phyloP scores from a whole-genome alignment of 2,113 vertebrate species.

The Tyto alba region DNA sequence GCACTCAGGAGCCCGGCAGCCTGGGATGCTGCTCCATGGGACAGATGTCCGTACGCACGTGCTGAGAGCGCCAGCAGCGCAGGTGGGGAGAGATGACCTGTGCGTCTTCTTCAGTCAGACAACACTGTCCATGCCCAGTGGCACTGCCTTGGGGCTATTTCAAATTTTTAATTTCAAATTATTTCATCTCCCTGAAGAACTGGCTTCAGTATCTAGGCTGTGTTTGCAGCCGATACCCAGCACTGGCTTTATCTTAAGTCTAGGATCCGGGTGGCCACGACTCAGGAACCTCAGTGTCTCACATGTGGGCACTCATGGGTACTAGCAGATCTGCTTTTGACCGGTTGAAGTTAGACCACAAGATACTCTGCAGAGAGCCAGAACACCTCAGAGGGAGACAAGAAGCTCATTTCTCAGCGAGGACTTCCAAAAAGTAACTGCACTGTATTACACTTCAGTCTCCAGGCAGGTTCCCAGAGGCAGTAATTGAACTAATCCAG shows the following conservation, averaged over 20 bases:
- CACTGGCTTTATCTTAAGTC: background rate
- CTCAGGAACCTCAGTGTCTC: background rate
- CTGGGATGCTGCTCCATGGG: background rate
- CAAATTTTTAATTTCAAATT: background rate
- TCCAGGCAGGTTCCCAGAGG: background rate
- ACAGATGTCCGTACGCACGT: accelerated
- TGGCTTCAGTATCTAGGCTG: background rate
- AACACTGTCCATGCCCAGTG: background rate
- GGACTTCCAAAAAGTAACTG: background rate
- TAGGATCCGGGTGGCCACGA: accelerated
- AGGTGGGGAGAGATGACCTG: background rate
- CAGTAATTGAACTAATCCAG: background rate
- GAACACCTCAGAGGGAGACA: background rate
- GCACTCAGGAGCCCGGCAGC: background rate
- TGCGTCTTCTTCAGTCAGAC: background rate
- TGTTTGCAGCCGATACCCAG: background rate
- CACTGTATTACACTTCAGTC: background rate
- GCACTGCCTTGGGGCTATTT: background rate
- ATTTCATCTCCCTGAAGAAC: background rate
- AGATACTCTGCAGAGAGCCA: background rate
- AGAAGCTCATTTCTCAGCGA: background rate
- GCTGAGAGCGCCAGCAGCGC: background rate
- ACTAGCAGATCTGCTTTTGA: background rate
- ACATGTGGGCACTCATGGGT: accelerated
- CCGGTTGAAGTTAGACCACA: background rate